These are phyloP conservation scores for Yoshiicerus persimilis DNA, from an alignment of 1,140 invertebrate species.

Conservation along the genomic window DNA sequence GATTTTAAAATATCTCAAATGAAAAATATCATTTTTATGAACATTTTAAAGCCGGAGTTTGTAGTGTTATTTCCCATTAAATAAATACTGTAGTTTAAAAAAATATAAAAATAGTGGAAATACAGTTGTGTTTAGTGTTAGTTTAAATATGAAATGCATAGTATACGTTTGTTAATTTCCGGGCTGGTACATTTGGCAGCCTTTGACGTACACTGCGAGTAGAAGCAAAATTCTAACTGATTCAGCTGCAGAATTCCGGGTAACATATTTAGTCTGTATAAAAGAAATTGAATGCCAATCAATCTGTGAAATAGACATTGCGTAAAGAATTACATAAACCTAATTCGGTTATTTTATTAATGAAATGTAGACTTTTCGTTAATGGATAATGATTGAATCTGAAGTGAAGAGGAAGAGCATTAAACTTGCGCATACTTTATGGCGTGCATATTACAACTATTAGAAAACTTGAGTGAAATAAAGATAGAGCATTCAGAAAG, in stretches of 20 bases:
- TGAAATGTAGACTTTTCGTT: neutral
- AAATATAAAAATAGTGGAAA: too few species aligned
- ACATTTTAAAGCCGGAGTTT: too few species aligned
- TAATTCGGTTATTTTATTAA: neutral
- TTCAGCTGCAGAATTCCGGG: too few species aligned
- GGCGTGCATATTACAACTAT: neutral
- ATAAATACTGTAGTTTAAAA: too few species aligned
- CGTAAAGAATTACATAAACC: neutral
- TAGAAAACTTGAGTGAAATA: neutral
- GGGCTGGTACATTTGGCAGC: too few species aligned
- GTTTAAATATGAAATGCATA: too few species aligned
- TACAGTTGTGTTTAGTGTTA: too few species aligned
- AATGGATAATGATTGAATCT: neutral
- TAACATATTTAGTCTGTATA: neutral
- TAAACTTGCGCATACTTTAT: neutral
- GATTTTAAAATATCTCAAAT: too few species aligned
- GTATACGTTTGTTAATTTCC: too few species aligned
- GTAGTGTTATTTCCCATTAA: too few species aligned
- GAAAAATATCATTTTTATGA: too few species aligned
- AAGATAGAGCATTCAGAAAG: neutral
- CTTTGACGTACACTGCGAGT: neutral
- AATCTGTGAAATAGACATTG: neutral
- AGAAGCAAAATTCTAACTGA: neutral
- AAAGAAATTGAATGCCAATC: neutral
- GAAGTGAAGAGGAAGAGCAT: neutral